Percentiles rank a stretch among this genome's conserved stretches.
Evolutionary conservation across 2,888 invertebrate genomes (phyloP).

Genomic region (Melieria picta): DNA sequence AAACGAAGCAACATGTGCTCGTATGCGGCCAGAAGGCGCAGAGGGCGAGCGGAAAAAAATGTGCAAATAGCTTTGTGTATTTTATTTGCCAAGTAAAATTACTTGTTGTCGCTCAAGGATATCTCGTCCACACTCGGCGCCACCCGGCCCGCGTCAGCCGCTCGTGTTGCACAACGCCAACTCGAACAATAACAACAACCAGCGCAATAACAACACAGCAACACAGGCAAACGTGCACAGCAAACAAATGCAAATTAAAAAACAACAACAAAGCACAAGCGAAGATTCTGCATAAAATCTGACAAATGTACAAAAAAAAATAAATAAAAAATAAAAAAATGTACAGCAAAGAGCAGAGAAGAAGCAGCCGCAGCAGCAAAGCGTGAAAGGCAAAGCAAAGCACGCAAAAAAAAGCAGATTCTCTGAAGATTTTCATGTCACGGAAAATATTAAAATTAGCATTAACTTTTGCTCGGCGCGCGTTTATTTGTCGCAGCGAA

Average conservation of each 20-base stretch:
- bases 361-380: slow-evolving; percentile 42
- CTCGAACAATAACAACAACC: too few species aligned
- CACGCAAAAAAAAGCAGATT: slow-evolving; percentile 41
- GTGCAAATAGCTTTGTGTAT: slow-evolving; percentile 44
- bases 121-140: slow-evolving; percentile 15
- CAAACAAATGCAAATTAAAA: slow-evolving; percentile 32
- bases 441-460: slow-evolving; percentile 64
- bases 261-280: slow-evolving; percentile 21
- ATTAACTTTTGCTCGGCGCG: slow-evolving; percentile 47
- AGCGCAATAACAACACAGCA: not conserved
- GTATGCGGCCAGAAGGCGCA: not conserved
- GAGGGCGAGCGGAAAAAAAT: slow-evolving; percentile 2
- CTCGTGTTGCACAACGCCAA: not conserved
- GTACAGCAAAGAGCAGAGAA: slow-evolving; percentile 40
- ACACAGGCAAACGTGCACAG: not conserved
- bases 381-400: slow-evolving; percentile 14
- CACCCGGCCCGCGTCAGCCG: not conserved
- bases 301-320: slow-evolving; percentile 24
- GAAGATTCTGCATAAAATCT: slow-evolving; percentile 12
- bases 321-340: slow-evolving; percentile 34
- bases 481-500: not conserved
- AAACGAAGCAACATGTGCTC: slow-evolving; percentile 23
- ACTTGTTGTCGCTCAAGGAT: slow-evolving; percentile 46
- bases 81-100: slow-evolving; percentile 45
- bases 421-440: slow-evolving; percentile 58